Evolutionary conservation across 2,888 invertebrate genomes (phyloP), one percentile per base, ranked within the genome.

Genomic region (Hemithea aestivaria): DNA sequence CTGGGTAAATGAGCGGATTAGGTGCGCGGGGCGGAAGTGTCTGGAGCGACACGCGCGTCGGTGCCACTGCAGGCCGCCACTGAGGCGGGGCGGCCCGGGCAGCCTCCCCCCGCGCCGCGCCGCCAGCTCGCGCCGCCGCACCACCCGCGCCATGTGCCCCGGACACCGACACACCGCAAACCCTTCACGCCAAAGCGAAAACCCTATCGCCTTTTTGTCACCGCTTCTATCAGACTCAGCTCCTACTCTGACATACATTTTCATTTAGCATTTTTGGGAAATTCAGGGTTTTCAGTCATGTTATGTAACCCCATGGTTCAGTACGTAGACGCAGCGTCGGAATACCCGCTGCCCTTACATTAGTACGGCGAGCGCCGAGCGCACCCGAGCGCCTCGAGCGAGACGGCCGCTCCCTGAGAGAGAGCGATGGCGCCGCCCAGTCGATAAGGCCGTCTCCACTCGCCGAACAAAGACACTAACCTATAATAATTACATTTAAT

Each of bases 401-500:
- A 46, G 55, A 55, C 16, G 50, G 58, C 73, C 73, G 56, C 44
- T 55, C 59, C 50, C 66, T 71, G 80, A 82, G 57, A 70, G 67
- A 67, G 69, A 66, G 64, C 76, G 69, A 73, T 66, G 83, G 82
- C 79, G 81, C 85, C 85, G 85, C 88, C 87, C 83, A 87, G 87
- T 88, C 88, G 87, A 87, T 88, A 88, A 81, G 85, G 81, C 80
- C 73, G 78, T 80, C 83, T 84, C 83, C 71, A 76, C 78, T 73
- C 66, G 61, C 73, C 68, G 80, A 82, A 87, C 87, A 87, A 87
- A 87, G 84, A 83, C 82, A 81, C 79, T 81, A 80, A 79, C 81
- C 82, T 78, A 82, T 84, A 83, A 84, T 85, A 84, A 84, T 87
- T 85, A 87, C 78, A 79, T 81, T 81, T 82, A 82, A 82, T 82